Evolutionary conservation across 2,797 vertebrate species (phyloP), one percentile per base, ranked within the genome.

Genomic region (Anabas testudineus): DNA sequence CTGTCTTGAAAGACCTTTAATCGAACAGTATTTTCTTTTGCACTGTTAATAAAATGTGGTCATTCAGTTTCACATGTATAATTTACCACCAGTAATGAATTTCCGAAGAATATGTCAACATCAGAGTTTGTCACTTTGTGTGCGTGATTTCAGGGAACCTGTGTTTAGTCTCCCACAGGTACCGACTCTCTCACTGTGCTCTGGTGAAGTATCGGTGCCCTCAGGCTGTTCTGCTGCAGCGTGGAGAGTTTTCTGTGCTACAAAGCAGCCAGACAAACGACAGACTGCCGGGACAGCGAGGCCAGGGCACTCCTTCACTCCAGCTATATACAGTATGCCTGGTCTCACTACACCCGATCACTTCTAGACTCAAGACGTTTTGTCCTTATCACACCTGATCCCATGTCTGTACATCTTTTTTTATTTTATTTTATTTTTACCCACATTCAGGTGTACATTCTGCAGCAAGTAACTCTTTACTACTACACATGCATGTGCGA

Each of bases 191-290:
- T 67, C n/a, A 7, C 58, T n/a, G 22, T 16, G 42, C 52, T 60
- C 30, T n/a, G 39, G 62, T 46, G 15, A 54, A 42, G 68, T 47
- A 2, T 63, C 19, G n/a, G 22, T 37, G 62, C 59, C 75, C 60
- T 58, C 41, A 7, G 52, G 81, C 74, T 54, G 6, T 47, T 74
- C 59, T 76, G 69, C 28, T 80, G 28, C 62, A 42, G 2, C 10
- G 26, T 59, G 46, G 18, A 57, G 45, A 77, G 24, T 28, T 36
- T 41, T 58, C 2, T 12, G 24, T 46, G 59, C 46, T 61, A n/a
- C 54, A 47, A 36, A 83, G 53, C 67, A 57, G 74, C 37, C 64
- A 69, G 54, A 58, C 61, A 32, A 75, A 74, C 22, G 21, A 36
- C 47, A 0, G 0, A 18, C 43, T 42, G 55, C 69, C 39, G 60